Conservation (phyloP, 2,797 vertebrate genomes). For the Falco berigora region DNA sequence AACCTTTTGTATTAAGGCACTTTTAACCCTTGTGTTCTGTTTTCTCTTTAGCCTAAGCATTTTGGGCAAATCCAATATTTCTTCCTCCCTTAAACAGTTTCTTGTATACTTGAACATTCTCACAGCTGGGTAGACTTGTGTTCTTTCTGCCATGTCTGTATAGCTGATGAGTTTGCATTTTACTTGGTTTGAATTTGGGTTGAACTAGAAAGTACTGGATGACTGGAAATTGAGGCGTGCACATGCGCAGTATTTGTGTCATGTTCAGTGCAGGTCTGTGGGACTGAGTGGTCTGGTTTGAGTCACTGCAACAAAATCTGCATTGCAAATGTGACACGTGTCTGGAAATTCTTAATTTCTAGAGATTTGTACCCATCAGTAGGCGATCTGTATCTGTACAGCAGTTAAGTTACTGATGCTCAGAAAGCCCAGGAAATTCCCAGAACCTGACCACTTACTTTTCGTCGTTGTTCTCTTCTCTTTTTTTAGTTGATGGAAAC, state of each 20-base stretch:
- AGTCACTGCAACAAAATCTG: neutral
- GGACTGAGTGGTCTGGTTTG: neutral
- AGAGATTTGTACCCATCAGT: neutral
- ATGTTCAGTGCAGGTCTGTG: neutral
- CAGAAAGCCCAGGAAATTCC: neutral
- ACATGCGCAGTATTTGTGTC: accelerated
- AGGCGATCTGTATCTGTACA: neutral
- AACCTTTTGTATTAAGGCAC: neutral
- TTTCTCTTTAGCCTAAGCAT: neutral
- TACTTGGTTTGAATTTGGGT: neutral
- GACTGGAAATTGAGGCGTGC: neutral
- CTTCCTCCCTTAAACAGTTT: neutral
- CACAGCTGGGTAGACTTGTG: neutral
- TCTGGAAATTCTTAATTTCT: neutral
- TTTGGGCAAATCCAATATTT: neutral
- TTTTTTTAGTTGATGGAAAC: neutral
- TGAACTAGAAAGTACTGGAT: neutral
- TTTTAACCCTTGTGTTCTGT: neutral
- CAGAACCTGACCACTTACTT: neutral
- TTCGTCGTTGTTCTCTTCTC: neutral
- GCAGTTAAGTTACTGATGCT: neutral
- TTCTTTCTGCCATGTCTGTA: neutral
- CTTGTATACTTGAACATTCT: neutral
- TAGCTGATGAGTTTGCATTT: neutral
- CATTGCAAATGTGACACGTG: neutral